A percentile compares a stretch with the other conserved stretches of the same genome.
These are phyloP conservation scores for Pocota personata DNA, from an alignment of 2,888 invertebrate genomes.

Conservation along the genomic window DNA sequence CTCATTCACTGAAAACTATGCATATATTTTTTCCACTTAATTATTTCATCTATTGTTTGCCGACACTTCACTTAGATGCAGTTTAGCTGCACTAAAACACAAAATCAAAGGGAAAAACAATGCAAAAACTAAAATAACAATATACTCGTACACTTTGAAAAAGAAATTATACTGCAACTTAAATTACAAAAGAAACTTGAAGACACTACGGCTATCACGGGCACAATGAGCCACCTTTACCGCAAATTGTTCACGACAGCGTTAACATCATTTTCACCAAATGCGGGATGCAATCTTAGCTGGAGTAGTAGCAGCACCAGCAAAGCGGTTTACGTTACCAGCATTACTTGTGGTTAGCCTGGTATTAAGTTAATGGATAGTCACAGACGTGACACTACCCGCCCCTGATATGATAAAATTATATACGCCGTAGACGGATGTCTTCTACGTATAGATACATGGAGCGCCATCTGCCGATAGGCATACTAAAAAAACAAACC, in stretches of 20 bases:
- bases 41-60: slow-evolving; percentile 54
- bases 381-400: slow-evolving; percentile 54
- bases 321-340: slow-evolving; percentile 47
- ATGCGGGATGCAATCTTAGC: background rate
- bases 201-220: slow-evolving; percentile 30
- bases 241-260: slow-evolving; percentile 42
- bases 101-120: slow-evolving; percentile 14
- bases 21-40: slow-evolving; percentile 62
- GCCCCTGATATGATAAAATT: slow-evolving; percentile 72
- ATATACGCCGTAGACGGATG: slow-evolving; percentile 39
- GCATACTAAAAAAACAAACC: slow-evolving; percentile 15
- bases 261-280: slow-evolving; percentile 43
- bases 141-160: slow-evolving; percentile 9
- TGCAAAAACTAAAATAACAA: too few species aligned
- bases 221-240: slow-evolving; percentile 34
- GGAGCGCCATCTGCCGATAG: slow-evolving; percentile 36
- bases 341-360: slow-evolving; percentile 17
- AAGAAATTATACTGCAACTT: slow-evolving; percentile 35
- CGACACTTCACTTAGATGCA: slow-evolving; percentile 63
- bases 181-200: slow-evolving; percentile 42
- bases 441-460: slow-evolving; percentile 3
- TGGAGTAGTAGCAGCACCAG: background rate
- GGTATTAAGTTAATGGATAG: slow-evolving; percentile 39
- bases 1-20: slow-evolving; percentile 48
- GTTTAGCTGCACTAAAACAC: slow-evolving; percentile 25